A percentile compares a stretch with the other conserved stretches of the same genome.
phyloP scores from a whole-genome alignment of 2,113 vertebrate species.

The Ameiurus melas region DNA sequence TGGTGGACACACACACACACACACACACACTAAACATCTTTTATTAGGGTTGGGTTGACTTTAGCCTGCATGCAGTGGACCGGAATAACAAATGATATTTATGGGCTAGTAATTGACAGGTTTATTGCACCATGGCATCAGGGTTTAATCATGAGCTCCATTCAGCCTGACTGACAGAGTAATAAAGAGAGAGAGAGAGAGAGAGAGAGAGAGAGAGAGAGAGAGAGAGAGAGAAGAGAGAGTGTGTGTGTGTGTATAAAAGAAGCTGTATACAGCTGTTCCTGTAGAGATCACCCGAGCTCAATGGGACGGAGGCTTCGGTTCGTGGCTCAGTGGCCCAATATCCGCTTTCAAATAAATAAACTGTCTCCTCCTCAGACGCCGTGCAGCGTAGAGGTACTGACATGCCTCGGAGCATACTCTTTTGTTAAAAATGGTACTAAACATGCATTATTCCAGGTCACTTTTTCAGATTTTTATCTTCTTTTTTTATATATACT shows the following conservation, averaged over 20 bases:
- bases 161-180: constrained; percentile 30
- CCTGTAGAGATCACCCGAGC: not conserved
- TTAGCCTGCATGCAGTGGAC: constrained; percentile 11
- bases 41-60: constrained; percentile 20
- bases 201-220: too few relatives aligned
- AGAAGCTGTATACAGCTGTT: not conserved
- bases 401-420: not conserved
- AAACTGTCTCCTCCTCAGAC: not conserved
- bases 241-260: not conserved
- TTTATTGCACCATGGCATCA: constrained; percentile 20
- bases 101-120: constrained; percentile 16
- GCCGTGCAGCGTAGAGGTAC: not conserved
- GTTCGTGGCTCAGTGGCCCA: not conserved
- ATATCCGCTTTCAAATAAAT: not conserved
- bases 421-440: not conserved
- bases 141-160: constrained; percentile 24
- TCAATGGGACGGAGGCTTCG: not conserved
- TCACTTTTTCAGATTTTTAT: not conserved
- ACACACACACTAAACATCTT: not conserved
- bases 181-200: constrained; percentile 7
- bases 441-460: not conserved
- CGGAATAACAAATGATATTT: constrained; percentile 26
- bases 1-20: constrained; percentile 8
- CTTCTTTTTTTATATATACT: not conserved
- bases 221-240: too few relatives aligned